Percentiles rank a stretch among this genome's conserved stretches.
Conservation (phyloP, 2,113 vertebrate species). For the Hydrolagus affinis region DNA sequence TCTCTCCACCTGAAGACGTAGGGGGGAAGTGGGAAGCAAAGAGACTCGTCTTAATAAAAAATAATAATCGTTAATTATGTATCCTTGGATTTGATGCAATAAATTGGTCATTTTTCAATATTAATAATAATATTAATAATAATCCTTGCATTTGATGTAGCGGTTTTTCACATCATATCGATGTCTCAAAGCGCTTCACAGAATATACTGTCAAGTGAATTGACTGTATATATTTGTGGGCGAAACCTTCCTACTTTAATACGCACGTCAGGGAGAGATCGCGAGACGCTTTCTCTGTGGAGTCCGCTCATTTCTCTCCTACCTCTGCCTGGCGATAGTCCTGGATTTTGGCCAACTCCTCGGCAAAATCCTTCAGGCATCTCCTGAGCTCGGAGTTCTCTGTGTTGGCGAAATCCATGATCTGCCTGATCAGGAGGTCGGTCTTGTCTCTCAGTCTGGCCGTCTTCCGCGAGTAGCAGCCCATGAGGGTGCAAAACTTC, state of each 20-base stretch:
- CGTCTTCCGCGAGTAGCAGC: constrained; percentile 56
- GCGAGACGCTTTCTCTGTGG: not conserved
- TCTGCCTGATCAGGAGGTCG: constrained; percentile 53
- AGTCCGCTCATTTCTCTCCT: not conserved
- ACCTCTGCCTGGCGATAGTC: constrained; percentile 73
- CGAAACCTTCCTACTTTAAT: not conserved
- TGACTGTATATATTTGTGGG: too few species aligned
- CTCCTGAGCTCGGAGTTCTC: constrained; percentile 48
- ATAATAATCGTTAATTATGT: too few species aligned
- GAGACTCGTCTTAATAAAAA: not conserved
- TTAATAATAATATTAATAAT: too few species aligned
- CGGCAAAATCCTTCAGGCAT: constrained; percentile 52
- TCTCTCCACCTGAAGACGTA: constrained; percentile 52
- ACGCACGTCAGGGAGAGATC: not conserved
- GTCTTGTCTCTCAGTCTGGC: constrained; percentile 55
- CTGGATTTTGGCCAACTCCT: constrained; percentile 66
- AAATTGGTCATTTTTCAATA: too few species aligned
- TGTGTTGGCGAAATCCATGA: constrained; percentile 45
- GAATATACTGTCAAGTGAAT: too few species aligned
- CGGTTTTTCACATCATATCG: too few species aligned
- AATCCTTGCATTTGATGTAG: too few species aligned
- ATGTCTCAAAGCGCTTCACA: too few species aligned
- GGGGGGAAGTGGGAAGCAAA: not conserved
- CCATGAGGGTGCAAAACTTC: constrained; percentile 52
- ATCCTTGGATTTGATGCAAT: too few species aligned